Base-by-base conservation (phyloP, 1,140 invertebrate genomes). In the Drosophila santomea region DNA sequence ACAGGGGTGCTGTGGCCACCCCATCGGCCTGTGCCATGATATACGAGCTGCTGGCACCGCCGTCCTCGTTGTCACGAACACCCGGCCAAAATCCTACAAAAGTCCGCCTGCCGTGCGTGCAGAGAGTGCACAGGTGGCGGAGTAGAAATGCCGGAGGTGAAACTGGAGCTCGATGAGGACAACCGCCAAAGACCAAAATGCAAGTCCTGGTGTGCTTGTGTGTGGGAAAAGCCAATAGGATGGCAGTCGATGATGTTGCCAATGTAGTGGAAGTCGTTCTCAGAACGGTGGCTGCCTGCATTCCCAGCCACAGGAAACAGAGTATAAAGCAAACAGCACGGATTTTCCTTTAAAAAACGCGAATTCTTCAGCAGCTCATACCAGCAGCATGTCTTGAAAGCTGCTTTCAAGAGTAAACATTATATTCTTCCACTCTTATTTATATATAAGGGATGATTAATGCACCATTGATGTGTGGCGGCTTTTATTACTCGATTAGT, bases 21-120 rank as follows among this genome's bases (percentile, higher is more conserved):
- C 50, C 74, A 57, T 72, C 57, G 72, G 66, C 60, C 64, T 57
- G 71, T 47, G 23, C 52, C 76, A 54, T 76, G 74, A 78, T 67
- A 62, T 75, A 60, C 48, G 67, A 76, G 67, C 56, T 80, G 59
- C 44, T 66, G 39, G 36, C 54, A 39, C 28, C 44, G 47, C 54
- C 58, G 41, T 48, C 36, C 35, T 23, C 63, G 61, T 71, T 85
- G 80, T 85, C 81, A 84, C 81, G 78, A 84, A 77, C 63, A 69
- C 81, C 68, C 73, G 41, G 41, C 62, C 63, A 66, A 85, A 84
- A 86, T 85, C 81, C 82, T 74, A 86, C 67, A 74, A 86, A 75
- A 86, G 78, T 81, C 78, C 74, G 54, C 82, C 78, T 78, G 81
- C 78, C 62, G 82, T 85, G 81, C 78, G 74, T 86, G 81, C 63